Conservation (phyloP, 2,113 vertebrate species). For the Brachypteracias leptosomus region DNA sequence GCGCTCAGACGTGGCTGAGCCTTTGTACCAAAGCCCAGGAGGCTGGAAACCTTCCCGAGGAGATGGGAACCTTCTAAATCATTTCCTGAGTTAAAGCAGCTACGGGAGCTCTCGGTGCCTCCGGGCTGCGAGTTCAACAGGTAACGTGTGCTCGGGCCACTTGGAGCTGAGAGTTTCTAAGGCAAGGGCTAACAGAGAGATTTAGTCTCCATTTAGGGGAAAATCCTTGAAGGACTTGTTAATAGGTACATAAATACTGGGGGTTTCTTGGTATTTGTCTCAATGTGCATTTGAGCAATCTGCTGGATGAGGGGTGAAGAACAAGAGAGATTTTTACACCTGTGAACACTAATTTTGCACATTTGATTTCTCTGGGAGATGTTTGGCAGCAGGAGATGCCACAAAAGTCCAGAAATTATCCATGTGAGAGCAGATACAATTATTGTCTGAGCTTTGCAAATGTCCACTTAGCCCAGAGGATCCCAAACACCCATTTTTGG, state of each 20-base stretch:
- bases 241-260: neutral
- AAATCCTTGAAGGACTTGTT: neutral
- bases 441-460: neutral
- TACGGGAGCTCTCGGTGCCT: neutral
- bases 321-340: neutral
- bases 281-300: neutral
- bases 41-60: conserved; percentile 52
- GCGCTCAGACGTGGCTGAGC: conserved; percentile 47
- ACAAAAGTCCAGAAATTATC: neutral
- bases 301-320: neutral
- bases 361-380: neutral
- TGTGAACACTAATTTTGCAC: neutral
- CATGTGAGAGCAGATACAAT: accelerated
- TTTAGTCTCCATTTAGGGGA: neutral
- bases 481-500: neutral
- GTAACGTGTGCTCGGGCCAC: neutral
- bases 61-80: conserved; percentile 48
- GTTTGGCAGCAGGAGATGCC: neutral
- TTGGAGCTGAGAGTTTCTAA: neutral
- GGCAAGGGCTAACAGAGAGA: neutral
- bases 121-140: neutral
- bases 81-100: conserved; percentile 61
- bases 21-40: conserved; percentile 65
- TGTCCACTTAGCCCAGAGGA: neutral
- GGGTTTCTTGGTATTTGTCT: neutral